Base-by-base conservation (phyloP, 2,888 invertebrate species). In the Andrena flavipes region DNA sequence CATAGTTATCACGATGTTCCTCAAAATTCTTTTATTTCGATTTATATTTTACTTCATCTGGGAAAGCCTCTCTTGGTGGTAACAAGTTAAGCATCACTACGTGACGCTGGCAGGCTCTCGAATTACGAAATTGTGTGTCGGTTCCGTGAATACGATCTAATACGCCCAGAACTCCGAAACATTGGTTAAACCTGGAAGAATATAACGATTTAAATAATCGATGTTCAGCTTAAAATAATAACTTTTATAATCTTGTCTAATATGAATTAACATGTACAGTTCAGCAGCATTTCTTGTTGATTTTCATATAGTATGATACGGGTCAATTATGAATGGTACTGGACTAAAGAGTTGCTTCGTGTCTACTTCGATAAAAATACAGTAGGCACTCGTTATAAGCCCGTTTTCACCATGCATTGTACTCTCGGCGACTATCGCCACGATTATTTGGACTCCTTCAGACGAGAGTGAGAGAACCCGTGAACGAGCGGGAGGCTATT, bases 141-240 rank as follows among this genome's bases (percentile, higher is more conserved):
- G 98, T 98, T 48, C 97, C 97, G 92, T 98, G 98, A 7, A 98
- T 93, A 65, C 97, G 96, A 93, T 98, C 98, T 89, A 98, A 93
- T 0, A 98, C 96, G 0, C 98, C 98, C 82, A 98, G 94, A 1
- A 97, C 97, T 1, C 98, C 98, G 93, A 96, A 98, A 91, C 97
- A 97, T 91, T 97, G 97, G 91, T 96, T 97, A 93, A 98, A 98
- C 94, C 98, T 98, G 85, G 79, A 86, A 87, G 26, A 67, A 63
- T 26, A 35, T 16, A 54, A 62, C 4, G 42, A 10, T 35, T 69
- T 26, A 1, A 35, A 35, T 35, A 0, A 2, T 6, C 13, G 3
- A 30, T 51, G 30, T 13, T 30, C 10, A 56, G 6, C 49, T 59
- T 10, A 10, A 49, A 42, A 35, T 30, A 56, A 30, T 23, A 20